Base-by-base conservation (phyloP, 2,888 invertebrate species). In the Alentia gelatinosa region DNA sequence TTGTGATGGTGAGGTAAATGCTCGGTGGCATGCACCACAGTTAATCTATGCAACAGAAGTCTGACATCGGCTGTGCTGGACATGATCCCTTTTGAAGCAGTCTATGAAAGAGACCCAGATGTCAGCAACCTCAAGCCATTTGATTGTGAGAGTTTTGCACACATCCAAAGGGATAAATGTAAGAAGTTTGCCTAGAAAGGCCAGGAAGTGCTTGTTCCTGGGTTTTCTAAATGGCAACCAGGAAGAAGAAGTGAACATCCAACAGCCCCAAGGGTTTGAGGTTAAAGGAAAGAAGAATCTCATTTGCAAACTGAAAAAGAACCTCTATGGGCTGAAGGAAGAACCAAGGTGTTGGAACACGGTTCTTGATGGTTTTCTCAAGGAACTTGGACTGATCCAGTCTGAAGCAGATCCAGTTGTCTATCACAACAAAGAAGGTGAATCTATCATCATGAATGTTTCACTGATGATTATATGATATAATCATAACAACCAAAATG, bases 41-140 rank as follows among this genome's bases (percentile, higher is more conserved):
- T 94, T 42, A 95, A 95, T 89, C 89, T 95, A 5, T 90, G 93
- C 47, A 15, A 42, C 15, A 42, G 68, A 96, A 96, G 93, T 56
- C 93, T 94, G n/a, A 93, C 94, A 30, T 63, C 12, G 0, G 79
- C 90, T 19, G 39, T 90, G n/a, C 12, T 47, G 30, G 84, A 23
- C 0, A 79, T 91, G 33, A 93, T 92, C n/a, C 92, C 94, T 9
- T 93, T 40, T 91, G 93, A 94, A 91, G 9, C 15, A 42, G 47
- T 42, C 47, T 15, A 42, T 42, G 15, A 42, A 12, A 42, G 47
- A 15, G 7, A 42, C 9, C 9, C 47, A 7, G 7, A 12, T 12
- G 7, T 12, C 15, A 42, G 7, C 47, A n/a, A n/a, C 15, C 47
- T 12, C 9, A 42, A 12, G 7, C 15, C 9, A 15, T 42, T 42